Evolutionary conservation across 2,797 vertebrate genomes (phyloP).

Genomic region (Threskiornis aethiopicus): DNA sequence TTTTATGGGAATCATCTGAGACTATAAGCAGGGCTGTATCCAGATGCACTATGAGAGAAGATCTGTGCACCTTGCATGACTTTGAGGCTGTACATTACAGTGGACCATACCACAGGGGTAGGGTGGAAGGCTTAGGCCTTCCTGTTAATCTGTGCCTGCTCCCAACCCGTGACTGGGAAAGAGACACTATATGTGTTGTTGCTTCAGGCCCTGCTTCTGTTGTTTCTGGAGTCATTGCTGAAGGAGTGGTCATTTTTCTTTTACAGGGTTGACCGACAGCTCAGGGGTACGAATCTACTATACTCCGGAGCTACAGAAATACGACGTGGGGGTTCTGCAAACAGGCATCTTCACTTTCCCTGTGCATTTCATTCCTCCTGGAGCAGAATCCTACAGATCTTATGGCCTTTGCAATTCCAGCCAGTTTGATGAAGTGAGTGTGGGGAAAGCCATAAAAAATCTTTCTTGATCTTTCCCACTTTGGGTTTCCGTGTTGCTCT

Average conservation of each 20-base stretch:
- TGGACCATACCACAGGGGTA: neutral
- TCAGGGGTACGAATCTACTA: slow-evolving; percentile 63
- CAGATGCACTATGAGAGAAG: neutral
- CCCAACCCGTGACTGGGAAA: neutral
- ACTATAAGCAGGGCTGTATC: neutral
- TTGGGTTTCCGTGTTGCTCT: neutral
- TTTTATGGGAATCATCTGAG: neutral
- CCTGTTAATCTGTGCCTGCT: neutral
- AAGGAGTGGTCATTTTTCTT: neutral
- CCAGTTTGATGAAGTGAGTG: slow-evolving; percentile 63
- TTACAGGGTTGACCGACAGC: slow-evolving; percentile 31
- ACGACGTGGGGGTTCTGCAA: slow-evolving; percentile 63
- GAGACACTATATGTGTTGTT: neutral
- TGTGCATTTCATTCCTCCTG: slow-evolving; percentile 71
- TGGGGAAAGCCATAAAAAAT: neutral
- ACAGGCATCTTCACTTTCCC: slow-evolving; percentile 62
- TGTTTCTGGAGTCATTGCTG: neutral
- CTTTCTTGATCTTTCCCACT: neutral
- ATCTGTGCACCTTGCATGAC: neutral
- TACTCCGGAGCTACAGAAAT: neutral
- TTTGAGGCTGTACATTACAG: neutral
- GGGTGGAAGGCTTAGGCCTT: neutral
- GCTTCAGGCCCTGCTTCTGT: neutral
- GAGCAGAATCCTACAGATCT: slow-evolving; percentile 57
- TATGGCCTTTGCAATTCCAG: slow-evolving; percentile 65